Evolutionary conservation across 2,888 invertebrate genomes (phyloP), one percentile per base, ranked within the genome.

Genomic region (Salticus scenicus): DNA sequence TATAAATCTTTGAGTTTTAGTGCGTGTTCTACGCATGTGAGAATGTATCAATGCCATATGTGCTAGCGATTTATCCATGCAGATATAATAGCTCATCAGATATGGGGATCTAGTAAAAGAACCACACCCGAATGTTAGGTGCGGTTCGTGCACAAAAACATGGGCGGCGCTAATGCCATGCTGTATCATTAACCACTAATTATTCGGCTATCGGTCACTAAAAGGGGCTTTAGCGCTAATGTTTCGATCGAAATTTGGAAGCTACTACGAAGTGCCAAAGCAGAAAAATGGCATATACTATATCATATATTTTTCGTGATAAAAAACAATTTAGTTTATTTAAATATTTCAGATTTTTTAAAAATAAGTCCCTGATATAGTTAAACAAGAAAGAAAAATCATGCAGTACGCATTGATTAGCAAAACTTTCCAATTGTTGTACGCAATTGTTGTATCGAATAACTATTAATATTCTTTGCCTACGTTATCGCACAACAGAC

Each of bases 151-250:
- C 75, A 75, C 85, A 78, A 83, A 83, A 83, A 83, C 77, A 77
- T 77, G 77, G 83, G 83, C 83, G 83, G 77, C 69, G 83, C 84
- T 84, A 78, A 84, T 78, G 72, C 75, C 31, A 71, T 41, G 67
- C 80, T 74, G 75, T 79, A 80, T 80, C 86, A 86, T 86, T 86
- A 86, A 86, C 71, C 86, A 80, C 86, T 86, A 86, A 86, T 86
- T 86, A 86, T 80, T 86, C 79, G 80, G 83, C 69, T 79, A 66
- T 85, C 85, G 85, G 70, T 63, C 79, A 79, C 74, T 72, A 63
- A 70, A 70, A 76, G 70, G 57, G 76, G 28, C 41, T 31, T 37
- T 63, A 20, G 82, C 82, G 76, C 76, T 76, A 83, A 76, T 83
- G 76, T 71, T 75, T 72, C 82, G 71, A 83, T 83, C 82, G 76